Base-by-base conservation (phyloP, 2,888 invertebrate genomes). In the Drosophila lacicola region DNA sequence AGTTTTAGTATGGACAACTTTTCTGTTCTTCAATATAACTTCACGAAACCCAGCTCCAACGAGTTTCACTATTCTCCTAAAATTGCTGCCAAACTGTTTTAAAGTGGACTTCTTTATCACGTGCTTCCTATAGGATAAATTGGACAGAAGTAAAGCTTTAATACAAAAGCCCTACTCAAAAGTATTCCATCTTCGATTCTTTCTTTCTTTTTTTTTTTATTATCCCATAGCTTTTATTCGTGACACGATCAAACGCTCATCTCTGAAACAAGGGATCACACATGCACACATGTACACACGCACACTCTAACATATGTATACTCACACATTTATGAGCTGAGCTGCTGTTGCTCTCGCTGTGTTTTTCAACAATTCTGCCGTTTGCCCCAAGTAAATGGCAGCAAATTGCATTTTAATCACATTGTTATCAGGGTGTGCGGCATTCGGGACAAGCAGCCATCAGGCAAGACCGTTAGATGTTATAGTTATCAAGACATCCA, bases 361-460 rank as follows among this genome's bases (percentile, higher is more conserved):
- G 51, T 29, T 56, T 65, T 76, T 64, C 58, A 79, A 46, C 79
- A 58, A 56, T 67, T 80, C 51, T 65, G 71, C 33, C 69, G 55
- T 55, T 17, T 66, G 78, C 61, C 54, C 66, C 68, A 65, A 72
- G 79, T 74, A 84, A 83, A 83, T 68, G 82, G 57, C 88, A 67
- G 82, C 85, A 84, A 83, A 83, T 87, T 87, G 85, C 76, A 82
- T 74, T 83, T 84, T 87, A 84, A 83, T 87, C 82, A 82, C 85
- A 84, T 87, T 84, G 84, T 83, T 84, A 61, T 81, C 47, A 65
- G 61, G 33, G 11, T 68, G 9, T 70, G 61, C 58, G 68, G 68
- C 68, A 61, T 60, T 21, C n/a, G 13, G 42, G 14, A 29, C 21
- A 11, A 3, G 10, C 41, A 58, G 33, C 41, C 49, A 49, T 42